Conservation (phyloP, 2,113 vertebrate species). For the Astur gentilis region DNA sequence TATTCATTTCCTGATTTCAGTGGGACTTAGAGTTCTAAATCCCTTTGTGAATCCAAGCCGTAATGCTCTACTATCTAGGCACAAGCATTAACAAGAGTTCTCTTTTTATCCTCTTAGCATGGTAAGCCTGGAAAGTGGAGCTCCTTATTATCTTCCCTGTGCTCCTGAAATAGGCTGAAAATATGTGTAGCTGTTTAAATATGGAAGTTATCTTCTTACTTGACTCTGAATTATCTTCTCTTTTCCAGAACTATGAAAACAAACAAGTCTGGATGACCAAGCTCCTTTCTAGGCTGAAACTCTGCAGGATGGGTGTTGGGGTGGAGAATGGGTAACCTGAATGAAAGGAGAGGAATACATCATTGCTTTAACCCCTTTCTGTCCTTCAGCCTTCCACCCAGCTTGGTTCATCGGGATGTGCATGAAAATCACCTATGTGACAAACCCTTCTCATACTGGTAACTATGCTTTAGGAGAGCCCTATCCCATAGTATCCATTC, state of each 20-base stretch:
- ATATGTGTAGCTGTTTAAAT: constrained; percentile 29
- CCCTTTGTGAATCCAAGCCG: constrained; percentile 47
- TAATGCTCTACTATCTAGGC: constrained; percentile 55
- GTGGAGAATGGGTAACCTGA: not conserved
- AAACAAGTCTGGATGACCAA: not conserved
- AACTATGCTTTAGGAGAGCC: not conserved
- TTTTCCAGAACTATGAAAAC: not conserved
- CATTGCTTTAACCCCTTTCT: not conserved
- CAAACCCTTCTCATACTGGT: not conserved
- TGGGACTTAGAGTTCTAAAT: constrained; percentile 51
- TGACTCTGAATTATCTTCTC: not conserved
- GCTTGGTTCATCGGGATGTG: not conserved
- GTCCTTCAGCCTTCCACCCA: not conserved
- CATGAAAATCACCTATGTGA: not conserved
- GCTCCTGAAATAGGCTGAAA: constrained; percentile 47
- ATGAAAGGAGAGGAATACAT: not conserved
- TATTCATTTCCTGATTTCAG: constrained; percentile 60
- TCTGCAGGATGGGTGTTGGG: not conserved
- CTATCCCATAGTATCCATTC: not conserved
- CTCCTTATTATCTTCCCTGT: constrained; percentile 28
- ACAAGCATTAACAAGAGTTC: constrained; percentile 47
- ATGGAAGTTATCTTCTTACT: not conserved
- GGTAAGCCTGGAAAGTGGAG: constrained; percentile 55
- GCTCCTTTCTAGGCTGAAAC: not conserved
- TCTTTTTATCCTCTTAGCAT: constrained; percentile 57